phyloP scores from a whole-genome alignment of 2,113 vertebrate genomes.

The Platysteira castanea region DNA sequence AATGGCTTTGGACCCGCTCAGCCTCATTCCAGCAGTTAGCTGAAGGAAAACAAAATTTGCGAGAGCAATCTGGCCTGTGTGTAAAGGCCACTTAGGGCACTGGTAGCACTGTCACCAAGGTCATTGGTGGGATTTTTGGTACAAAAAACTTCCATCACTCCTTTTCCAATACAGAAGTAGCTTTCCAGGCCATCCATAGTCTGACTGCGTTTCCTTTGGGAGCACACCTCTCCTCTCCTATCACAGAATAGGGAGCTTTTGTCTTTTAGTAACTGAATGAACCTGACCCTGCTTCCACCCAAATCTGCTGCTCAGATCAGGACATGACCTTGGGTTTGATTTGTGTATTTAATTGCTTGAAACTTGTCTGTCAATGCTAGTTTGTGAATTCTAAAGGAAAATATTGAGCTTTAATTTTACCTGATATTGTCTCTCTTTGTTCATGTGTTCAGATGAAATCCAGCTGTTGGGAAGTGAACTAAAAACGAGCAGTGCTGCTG shows the following conservation, averaged over 20 bases:
- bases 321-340: not conserved
- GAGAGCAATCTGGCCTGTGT: not conserved
- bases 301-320: not conserved
- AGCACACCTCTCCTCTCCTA: not conserved
- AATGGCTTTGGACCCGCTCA: not conserved
- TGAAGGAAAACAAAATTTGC: not conserved
- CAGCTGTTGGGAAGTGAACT: not conserved
- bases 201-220: not conserved
- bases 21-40: not conserved
- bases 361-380: not conserved
- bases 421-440: not conserved
- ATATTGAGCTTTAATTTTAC: not conserved
- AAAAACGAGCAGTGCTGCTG: not conserved
- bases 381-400: not conserved
- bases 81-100: not conserved
- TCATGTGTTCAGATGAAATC: not conserved
- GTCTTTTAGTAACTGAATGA: not conserved
- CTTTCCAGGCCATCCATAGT: not conserved
- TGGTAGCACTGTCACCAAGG: not conserved
- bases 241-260: not conserved
- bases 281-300: not conserved
- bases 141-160: accelerated
- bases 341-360: not conserved
- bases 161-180: not conserved
- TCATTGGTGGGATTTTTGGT: not conserved